Evolutionary conservation across 2,797 vertebrate genomes (phyloP).

Genomic region (Oryzias sinensis): DNA sequence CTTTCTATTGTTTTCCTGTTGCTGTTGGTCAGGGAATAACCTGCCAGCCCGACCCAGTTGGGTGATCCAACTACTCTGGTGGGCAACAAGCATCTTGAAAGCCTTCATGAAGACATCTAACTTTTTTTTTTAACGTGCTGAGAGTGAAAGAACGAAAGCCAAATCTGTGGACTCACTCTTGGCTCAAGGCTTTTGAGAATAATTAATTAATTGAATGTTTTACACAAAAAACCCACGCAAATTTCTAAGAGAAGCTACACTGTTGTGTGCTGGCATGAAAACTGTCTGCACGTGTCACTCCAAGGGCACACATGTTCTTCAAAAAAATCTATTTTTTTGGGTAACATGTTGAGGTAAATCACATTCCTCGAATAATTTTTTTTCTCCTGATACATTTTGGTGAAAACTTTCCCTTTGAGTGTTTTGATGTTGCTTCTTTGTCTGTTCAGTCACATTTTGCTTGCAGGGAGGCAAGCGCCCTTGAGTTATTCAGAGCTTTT

Average conservation of each 20-base stretch:
- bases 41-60: neutral
- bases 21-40: neutral
- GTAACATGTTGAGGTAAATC: slow-evolving; percentile 5
- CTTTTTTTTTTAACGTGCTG: slow-evolving; percentile 25
- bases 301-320: slow-evolving; percentile 12
- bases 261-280: slow-evolving; percentile 14
- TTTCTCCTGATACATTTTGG: neutral
- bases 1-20: neutral
- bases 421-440: slow-evolving; percentile 17
- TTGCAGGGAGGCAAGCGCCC: slow-evolving; percentile 20
- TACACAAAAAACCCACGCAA: slow-evolving; percentile 1
- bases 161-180: slow-evolving; percentile 36
- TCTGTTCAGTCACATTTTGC: slow-evolving; percentile 26
- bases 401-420: slow-evolving; percentile 8
- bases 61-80: neutral
- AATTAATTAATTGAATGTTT: slow-evolving; percentile 34
- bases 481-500: slow-evolving; percentile 36
- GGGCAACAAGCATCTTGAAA: slow-evolving; percentile 8
- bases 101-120: slow-evolving; percentile 11
- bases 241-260: slow-evolving; percentile 13
- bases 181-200: slow-evolving; percentile 26
- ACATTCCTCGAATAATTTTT: neutral
- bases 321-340: neutral
- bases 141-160: slow-evolving; percentile 28
- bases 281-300: slow-evolving; percentile 5